These are phyloP conservation scores for Scelioninae gen. 1 DNA, from an alignment of 2,888 invertebrate genomes.

Conservation along the genomic window DNA sequence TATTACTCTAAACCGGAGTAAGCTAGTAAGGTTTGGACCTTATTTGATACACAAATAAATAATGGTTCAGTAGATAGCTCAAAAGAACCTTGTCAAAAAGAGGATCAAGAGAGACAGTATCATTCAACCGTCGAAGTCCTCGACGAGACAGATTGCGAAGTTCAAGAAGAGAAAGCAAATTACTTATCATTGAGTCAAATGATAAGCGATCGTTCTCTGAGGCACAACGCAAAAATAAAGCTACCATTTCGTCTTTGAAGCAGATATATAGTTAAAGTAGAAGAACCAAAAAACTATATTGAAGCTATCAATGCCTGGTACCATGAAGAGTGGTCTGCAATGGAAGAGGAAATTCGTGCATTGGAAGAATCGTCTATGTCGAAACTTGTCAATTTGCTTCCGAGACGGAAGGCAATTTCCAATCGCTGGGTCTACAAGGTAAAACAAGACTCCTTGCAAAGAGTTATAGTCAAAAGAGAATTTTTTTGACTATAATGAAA, in stretches of 20 bases:
- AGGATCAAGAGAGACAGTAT: too few relatives aligned
- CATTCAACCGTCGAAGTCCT: too few relatives aligned
- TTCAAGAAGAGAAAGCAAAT: too few relatives aligned
- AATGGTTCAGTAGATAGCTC: too few relatives aligned
- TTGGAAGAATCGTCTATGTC: constrained; percentile 28
- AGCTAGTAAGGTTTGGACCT: background rate
- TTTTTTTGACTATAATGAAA: constrained; percentile 74
- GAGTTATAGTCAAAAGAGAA: constrained; percentile 68
- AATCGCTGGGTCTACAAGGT: constrained; percentile 40
- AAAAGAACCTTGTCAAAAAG: too few relatives aligned
- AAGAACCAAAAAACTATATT: constrained; percentile 12
- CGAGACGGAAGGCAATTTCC: constrained; percentile 19
- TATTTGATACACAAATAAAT: constrained; percentile 9
- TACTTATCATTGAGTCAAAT: too few relatives aligned
- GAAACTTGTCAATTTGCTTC: constrained; percentile 29
- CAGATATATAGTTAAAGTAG: background rate
- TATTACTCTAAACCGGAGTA: constrained; percentile 12
- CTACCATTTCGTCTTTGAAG: constrained; percentile 8
- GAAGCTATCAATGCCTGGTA: constrained; percentile 6
- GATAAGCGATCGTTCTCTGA: background rate
- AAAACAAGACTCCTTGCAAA: constrained; percentile 50
- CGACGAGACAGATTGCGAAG: too few relatives aligned
- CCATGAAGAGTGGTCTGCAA: constrained; percentile 8
- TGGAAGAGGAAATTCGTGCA: constrained; percentile 41
- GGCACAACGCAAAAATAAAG: constrained; percentile 15